Percentiles rank a stretch among this genome's conserved stretches.
Evolutionary conservation across 2,797 vertebrate species (phyloP).

Genomic region (Acomys russatus): DNA sequence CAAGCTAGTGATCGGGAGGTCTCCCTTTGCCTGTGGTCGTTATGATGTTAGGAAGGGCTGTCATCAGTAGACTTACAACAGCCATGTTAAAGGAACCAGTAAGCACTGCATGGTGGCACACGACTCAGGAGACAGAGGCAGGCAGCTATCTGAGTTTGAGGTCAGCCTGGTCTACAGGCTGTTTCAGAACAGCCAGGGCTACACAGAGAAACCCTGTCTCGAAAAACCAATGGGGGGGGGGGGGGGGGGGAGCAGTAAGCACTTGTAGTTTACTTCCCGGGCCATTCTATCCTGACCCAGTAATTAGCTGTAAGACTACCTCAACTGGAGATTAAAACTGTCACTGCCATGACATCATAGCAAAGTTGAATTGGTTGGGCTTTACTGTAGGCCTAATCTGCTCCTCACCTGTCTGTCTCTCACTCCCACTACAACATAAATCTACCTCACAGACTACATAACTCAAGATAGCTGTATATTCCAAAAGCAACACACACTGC

Average conservation of each 20-base stretch:
- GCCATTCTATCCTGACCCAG: neutral
- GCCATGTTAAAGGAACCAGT: neutral
- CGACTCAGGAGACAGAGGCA: neutral
- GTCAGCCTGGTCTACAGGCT: neutral
- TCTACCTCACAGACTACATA: neutral
- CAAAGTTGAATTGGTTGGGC: too few relatives aligned
- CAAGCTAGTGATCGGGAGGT: constrained; percentile 19
- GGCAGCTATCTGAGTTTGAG: neutral
- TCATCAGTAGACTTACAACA: constrained; percentile 6
- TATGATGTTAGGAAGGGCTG: neutral
- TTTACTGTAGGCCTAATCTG: constrained; percentile 35
- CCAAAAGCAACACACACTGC: neutral
- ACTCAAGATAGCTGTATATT: neutral
- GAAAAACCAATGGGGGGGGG: neutral
- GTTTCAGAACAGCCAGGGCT: neutral
- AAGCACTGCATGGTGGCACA: neutral
- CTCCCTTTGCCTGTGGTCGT: neutral
- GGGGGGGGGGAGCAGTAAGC: too few relatives aligned
- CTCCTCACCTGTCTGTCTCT: neutral
- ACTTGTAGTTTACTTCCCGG: constrained; percentile 19
- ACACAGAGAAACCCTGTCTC: neutral
- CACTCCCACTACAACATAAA: neutral
- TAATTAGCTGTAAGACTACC: neutral
- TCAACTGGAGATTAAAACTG: constrained; percentile 11
- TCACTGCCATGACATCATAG: constrained; percentile 21